A percentile compares a stretch with the other conserved stretches of the same genome.
phyloP scores from a whole-genome alignment of 1,140 invertebrate species.

The Eurosta solidaginis region DNA sequence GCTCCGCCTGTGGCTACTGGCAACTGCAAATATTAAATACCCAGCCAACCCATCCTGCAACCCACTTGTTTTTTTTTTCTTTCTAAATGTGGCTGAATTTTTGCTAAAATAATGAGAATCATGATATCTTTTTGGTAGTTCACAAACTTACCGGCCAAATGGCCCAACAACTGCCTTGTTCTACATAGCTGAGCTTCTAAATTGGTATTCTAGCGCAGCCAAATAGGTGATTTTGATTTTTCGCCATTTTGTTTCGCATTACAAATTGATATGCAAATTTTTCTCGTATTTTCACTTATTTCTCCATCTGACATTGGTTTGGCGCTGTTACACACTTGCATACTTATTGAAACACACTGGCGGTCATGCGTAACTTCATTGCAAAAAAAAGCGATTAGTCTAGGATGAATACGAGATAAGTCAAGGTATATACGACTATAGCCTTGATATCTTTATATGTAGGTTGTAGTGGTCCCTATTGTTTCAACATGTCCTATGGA shows the following conservation, averaged over 20 bases:
- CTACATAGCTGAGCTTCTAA: neutral
- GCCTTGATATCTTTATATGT: too few species aligned
- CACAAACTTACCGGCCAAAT: neutral
- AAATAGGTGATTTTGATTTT: slow-evolving; percentile 35
- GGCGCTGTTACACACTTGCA: neutral
- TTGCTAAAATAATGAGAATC: slow-evolving; percentile 59
- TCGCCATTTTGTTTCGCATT: slow-evolving; percentile 47
- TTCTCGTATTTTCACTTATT: slow-evolving; percentile 32
- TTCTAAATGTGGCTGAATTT: slow-evolving; percentile 40
- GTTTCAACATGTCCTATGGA: too few species aligned
- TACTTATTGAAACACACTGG: neutral
- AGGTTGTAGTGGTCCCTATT: too few species aligned
- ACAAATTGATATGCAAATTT: slow-evolving; percentile 60
- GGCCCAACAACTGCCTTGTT: neutral
- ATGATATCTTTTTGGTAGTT: slow-evolving; percentile 49
- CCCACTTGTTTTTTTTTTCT: slow-evolving; percentile 38
- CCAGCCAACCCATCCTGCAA: slow-evolving; percentile 24
- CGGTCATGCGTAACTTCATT: too few species aligned
- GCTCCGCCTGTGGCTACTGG: slow-evolving; percentile 36
- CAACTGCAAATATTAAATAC: slow-evolving; percentile 1
- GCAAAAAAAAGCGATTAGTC: too few species aligned
- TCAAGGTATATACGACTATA: too few species aligned
- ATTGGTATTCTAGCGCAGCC: neutral
- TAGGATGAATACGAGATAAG: too few species aligned
- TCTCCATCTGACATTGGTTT: slow-evolving; percentile 8